Evolutionary conservation across 2,113 vertebrate genomes (phyloP).

Genomic region (Holacanthus passer): DNA sequence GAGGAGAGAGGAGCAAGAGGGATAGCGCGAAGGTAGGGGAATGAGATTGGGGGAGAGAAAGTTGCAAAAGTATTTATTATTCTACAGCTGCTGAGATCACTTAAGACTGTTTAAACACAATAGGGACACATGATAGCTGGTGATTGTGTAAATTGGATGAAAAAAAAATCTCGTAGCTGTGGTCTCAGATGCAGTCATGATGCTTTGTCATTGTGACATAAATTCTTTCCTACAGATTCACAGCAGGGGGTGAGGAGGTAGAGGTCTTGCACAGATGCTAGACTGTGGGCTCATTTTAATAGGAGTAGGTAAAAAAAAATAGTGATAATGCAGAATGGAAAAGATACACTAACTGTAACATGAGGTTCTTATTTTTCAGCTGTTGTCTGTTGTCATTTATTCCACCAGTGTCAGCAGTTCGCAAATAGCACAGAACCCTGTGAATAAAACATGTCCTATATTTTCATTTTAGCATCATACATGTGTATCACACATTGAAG

Average conservation of each 20-base stretch:
- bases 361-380: conserved; percentile 3
- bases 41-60: conserved; percentile 53
- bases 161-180: conserved; percentile 8
- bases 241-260: not conserved
- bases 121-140: conserved; percentile 23
- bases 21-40: conserved; percentile 4
- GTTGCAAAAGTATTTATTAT: conserved; percentile 64
- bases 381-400: conserved; percentile 11
- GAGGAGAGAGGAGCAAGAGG: conserved; percentile 8
- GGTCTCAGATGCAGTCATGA: conserved; percentile 1
- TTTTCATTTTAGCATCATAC: conserved; percentile 22
- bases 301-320: conserved; percentile 7
- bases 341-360: not conserved
- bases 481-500: not conserved
- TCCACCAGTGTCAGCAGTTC: conserved; percentile 28
- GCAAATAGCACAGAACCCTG: not conserved
- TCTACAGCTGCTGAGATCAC: conserved; percentile 54
- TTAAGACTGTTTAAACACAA: conserved; percentile 52
- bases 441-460: not conserved
- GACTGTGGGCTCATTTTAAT: conserved; percentile 2
- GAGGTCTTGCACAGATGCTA: not conserved
- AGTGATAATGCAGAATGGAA: conserved; percentile 4
- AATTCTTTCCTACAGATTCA: conserved; percentile 12
- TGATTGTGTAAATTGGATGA: conserved; percentile 51
- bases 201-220: not conserved